A percentile compares a stretch with the other conserved stretches of the same genome.
phyloP scores from a whole-genome alignment of 2,797 vertebrate genomes.

The Antennarius maculatus region DNA sequence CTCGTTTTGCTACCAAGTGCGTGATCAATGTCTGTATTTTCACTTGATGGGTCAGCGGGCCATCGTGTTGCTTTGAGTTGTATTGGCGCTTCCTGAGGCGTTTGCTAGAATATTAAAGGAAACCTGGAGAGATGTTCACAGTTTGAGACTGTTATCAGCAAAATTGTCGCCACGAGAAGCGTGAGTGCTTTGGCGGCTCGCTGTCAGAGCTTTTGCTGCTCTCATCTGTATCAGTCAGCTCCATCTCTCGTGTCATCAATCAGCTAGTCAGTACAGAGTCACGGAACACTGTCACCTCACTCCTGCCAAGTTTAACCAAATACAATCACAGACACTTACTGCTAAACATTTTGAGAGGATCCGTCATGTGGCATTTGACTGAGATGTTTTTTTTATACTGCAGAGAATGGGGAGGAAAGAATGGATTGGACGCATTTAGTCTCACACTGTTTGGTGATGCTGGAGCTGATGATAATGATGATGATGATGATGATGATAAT shows the following conservation, averaged over 20 bases:
- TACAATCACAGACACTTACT: conserved; percentile 16
- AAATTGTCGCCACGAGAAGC: conserved; percentile 1
- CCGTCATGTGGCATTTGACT: neutral
- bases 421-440: neutral
- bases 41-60: conserved; percentile 19
- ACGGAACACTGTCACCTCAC: neutral
- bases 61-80: neutral
- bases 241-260: conserved; percentile 60
- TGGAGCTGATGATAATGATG: too few species aligned
- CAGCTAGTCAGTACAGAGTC: conserved; percentile 52
- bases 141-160: conserved; percentile 3
- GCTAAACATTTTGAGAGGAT: conserved; percentile 2
- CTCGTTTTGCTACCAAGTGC: neutral
- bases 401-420: neutral
- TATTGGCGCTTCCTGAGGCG: neutral
- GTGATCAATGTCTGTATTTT: neutral
- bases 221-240: conserved; percentile 70
- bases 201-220: conserved; percentile 54
- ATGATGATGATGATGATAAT: too few species aligned
- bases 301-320: conserved; percentile 22
- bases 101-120: neutral
- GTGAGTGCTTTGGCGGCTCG: conserved; percentile 16
- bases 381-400: neutral
- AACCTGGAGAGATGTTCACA: neutral
- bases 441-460: neutral